These are phyloP conservation scores for Tympanoctomys barrerae DNA, from an alignment of 2,797 vertebrate genomes.

Conservation along the genomic window DNA sequence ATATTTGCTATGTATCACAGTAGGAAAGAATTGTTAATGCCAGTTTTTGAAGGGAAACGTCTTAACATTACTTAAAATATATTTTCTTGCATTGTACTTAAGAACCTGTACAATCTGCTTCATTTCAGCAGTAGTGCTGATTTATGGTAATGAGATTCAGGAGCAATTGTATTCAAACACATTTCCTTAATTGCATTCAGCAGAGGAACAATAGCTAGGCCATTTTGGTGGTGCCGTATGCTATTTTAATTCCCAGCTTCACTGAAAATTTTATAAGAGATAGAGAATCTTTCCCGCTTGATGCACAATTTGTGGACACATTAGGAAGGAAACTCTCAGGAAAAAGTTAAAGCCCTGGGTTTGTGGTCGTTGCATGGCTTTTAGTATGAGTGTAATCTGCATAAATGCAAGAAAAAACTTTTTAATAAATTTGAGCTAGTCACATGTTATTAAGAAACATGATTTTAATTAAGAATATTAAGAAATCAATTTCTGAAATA, in stretches of 20 bases:
- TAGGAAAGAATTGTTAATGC: neutral
- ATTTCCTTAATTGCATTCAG: slow-evolving; percentile 40
- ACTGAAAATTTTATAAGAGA: neutral
- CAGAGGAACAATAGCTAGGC: neutral
- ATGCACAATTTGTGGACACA: neutral
- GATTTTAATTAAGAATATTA: too few species aligned
- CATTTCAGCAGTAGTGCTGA: neutral
- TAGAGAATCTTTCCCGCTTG: neutral
- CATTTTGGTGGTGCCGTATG: neutral
- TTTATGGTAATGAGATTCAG: slow-evolving; percentile 59
- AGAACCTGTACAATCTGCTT: neutral
- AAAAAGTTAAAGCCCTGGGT: neutral
- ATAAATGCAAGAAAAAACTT: neutral
- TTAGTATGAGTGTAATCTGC: neutral
- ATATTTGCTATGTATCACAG: neutral
- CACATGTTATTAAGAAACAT: neutral
- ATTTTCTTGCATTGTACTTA: neutral
- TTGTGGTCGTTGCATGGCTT: neutral
- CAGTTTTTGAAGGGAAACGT: neutral
- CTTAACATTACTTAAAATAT: neutral
- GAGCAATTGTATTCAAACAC: slow-evolving; percentile 1
- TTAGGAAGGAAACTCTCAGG: neutral
- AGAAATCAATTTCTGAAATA: neutral
- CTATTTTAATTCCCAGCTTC: neutral
- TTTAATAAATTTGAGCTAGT: neutral